Base-by-base conservation (phyloP, 1,140 invertebrate genomes). In the Atopsyche davidsoni region DNA sequence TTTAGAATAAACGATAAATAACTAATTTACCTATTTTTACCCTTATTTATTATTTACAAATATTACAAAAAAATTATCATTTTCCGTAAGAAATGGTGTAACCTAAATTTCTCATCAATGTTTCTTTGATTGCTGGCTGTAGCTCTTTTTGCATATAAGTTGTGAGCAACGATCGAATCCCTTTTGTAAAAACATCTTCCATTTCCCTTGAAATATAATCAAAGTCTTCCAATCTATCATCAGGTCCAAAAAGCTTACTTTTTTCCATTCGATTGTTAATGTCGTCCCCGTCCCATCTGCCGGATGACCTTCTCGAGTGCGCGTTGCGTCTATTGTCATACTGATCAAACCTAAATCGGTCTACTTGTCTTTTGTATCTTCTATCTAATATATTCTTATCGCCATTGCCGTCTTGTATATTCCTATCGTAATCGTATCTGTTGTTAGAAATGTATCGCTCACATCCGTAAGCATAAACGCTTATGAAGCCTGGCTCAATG, bases 381-480 rank as follows among this genome's bases (percentile, higher is more conserved):
- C 71, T 62, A 21, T 72, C 67, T 3, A 70, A 47, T 28, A 63
- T 64, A 23, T 73, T 69, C 43, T 69, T 73, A 46, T 71, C 69
- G 35, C 64, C 66, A 11, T 66, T 51, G 3, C 66, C 67, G 42
- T 72, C 70, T 34, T 35, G 34, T 6, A 28, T 31, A 18, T 50
- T 49, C 35, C 47, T 51, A 36, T 53, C 43, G 35, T 70, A 70
- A 32, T 58, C 51, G 19, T 50, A 25, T 35, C 49, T 44, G 40
- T 43, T 48, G 21, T 32, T 53, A 2, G 39, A 48, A 0, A 74
- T 67, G 43, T 74, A 74, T 44, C 68, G 76, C 60, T 83, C 77
- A 60, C 87, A 90, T 1, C 85, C 86, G 41, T 89, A 88, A 1
- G 86, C 86, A 61, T 89, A 89, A 0, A 89, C 85, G 10, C 85